Percentiles rank a stretch among this genome's conserved stretches.
Evolutionary conservation across 92 coral and sea anemone genomes (phyloP).

Genomic region (Porites divaricata): DNA sequence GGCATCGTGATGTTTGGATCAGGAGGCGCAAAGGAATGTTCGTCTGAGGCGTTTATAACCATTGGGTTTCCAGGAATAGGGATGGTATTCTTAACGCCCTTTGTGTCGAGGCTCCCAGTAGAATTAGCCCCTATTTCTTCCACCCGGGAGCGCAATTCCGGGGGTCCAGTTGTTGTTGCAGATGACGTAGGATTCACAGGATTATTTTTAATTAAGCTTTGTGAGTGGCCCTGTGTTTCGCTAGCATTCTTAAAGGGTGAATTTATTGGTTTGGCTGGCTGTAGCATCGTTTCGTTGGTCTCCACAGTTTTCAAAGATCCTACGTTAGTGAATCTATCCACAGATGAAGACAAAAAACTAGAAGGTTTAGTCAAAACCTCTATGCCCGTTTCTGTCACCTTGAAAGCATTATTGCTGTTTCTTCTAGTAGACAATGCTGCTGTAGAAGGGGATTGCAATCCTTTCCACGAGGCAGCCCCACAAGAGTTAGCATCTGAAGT

Average conservation of each 20-base stretch:
- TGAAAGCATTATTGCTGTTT: not conserved
- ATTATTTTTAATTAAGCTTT: no score
- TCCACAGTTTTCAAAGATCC: not conserved
- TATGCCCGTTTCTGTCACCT: not conserved
- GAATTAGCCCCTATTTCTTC: not conserved
- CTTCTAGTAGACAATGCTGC: not conserved
- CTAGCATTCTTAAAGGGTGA: no score
- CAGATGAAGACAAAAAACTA: not conserved
- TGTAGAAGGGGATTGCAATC: not conserved
- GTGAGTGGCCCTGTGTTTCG: no score
- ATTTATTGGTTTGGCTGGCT: no score
- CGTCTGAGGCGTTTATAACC: no score
- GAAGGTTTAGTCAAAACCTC: not conserved
- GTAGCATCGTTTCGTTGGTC: not conserved
- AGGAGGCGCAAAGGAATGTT: not conserved
- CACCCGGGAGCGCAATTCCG: not conserved
- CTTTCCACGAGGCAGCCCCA: not conserved
- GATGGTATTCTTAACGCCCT: not conserved
- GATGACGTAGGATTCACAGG: not conserved
- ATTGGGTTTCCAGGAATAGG: not conserved
- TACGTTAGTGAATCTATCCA: not conserved
- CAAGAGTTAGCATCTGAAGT: not conserved
- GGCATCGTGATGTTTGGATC: not conserved
- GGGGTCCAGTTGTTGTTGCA: not conserved
- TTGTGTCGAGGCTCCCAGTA: not conserved